Conservation (phyloP, 2,113 vertebrate genomes). For the Phodopus roborovskii region DNA sequence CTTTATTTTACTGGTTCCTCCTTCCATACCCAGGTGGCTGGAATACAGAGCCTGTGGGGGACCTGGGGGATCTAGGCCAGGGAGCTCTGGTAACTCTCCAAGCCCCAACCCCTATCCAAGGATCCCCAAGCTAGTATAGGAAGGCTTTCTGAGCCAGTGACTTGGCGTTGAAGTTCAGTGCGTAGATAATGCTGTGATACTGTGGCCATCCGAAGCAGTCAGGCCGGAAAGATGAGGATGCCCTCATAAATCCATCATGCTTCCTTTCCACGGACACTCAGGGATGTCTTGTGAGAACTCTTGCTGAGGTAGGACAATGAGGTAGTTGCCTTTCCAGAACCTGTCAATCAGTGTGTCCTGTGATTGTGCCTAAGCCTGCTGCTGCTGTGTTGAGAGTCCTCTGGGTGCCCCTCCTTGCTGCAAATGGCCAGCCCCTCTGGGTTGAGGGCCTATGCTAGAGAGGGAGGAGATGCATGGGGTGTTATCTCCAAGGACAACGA, state of each 20-base stretch:
- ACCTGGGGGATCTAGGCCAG: not conserved
- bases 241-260: constrained; percentile 71
- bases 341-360: constrained; percentile 44
- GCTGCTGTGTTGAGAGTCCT: not conserved
- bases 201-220: constrained; percentile 61
- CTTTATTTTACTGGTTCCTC: not conserved
- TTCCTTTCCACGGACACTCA: constrained; percentile 74
- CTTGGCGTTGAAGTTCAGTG: not conserved
- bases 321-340: constrained; percentile 70
- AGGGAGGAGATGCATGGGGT: not conserved
- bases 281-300: constrained; percentile 71
- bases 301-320: constrained; percentile 58
- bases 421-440: not conserved
- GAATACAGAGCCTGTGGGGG: not conserved
- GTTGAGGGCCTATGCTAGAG: not conserved
- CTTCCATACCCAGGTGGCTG: not conserved
- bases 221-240: constrained; percentile 46
- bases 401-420: not conserved
- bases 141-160: not conserved
- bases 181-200: constrained; percentile 73
- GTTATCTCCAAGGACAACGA: not conserved
- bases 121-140: not conserved
- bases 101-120: too few relatives aligned
- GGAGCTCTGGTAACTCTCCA: not conserved
- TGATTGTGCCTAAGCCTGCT: not conserved